Evolutionary conservation across 2,113 vertebrate genomes (phyloP), one percentile per base, ranked within the genome.

Genomic region (Corydoras sp.): DNA sequence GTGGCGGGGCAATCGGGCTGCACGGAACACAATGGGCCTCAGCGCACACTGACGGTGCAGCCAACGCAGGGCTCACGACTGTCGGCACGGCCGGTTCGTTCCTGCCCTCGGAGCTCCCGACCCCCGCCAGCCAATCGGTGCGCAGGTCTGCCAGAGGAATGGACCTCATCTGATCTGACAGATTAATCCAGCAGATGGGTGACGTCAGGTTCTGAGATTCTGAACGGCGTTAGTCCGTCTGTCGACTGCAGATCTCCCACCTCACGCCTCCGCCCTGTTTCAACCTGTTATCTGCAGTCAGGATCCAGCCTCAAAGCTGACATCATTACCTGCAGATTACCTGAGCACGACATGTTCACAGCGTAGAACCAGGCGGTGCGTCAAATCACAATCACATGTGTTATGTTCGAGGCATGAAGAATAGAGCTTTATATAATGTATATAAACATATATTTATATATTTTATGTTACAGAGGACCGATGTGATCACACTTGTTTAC

Each of bases 41-140:
- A 75, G 70, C 29, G 74, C 76, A 62, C 62, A 76, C 74, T 67
- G 74, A 83, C 76, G 61, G 76, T 82, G 73, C 76, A 83, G 74
- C 77, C 80, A 67, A 74, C 56, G 74, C 74, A 51, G 43, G 62
- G 73, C 62, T 76, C 61, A 59, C 11, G 29, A 66, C 68, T 69
- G 81, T 77, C 70, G 68, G 72, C 64, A 32, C 35, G 69, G 63
- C 65, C 35, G 10, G 60, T 71, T 18, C 64, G 35, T 80, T 77
- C 15, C 71, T 13, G 51, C 66, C 35, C 48, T 24, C 54, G 58
- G 15, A 62, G 31, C 70, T 15, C 12, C 35, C 30, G 24, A 10
- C 49, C 62, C 61, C 35, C 51, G 62, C 67, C 50, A 77, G 56
- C 32, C 32, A 5, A 24, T 48, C 59, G 58, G 68, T 72, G 68